Percentiles rank a stretch among this genome's conserved stretches.
These are phyloP conservation scores for Piezodorus guildinii DNA, from an alignment of 1,140 invertebrate species.

Conservation along the genomic window DNA sequence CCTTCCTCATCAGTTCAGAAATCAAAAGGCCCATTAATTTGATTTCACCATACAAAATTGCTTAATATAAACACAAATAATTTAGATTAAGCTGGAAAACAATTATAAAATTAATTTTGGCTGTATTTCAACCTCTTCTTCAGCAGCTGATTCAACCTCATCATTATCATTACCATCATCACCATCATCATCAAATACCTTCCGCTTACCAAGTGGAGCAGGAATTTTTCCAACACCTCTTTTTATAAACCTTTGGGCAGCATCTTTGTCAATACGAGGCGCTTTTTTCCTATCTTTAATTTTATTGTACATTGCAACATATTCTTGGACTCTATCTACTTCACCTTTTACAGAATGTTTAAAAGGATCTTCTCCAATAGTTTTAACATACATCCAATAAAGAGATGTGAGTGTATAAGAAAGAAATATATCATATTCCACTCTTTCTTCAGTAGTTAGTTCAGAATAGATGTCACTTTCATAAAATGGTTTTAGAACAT, in stretches of 20 bases:
- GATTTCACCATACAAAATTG: background rate
- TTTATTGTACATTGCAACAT: constrained; percentile 45
- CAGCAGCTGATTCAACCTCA: background rate
- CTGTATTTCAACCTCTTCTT: background rate
- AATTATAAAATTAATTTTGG: constrained; percentile 1
- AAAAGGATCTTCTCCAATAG: constrained; percentile 40
- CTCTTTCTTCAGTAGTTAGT: constrained; percentile 40
- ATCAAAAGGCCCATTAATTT: background rate
- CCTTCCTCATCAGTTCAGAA: no score
- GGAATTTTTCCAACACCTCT: constrained; percentile 42
- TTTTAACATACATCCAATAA: constrained; percentile 45
- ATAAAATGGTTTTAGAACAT: constrained; percentile 1
- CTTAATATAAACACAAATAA: background rate
- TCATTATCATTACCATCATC: background rate
- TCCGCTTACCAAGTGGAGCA: background rate
- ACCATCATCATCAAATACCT: background rate
- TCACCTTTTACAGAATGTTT: constrained; percentile 33
- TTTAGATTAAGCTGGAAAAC: background rate
- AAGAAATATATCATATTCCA: constrained; percentile 47
- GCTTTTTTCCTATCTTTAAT: constrained; percentile 40
- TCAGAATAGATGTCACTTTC: constrained; percentile 35
- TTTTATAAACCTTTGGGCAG: constrained; percentile 44
- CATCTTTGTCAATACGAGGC: constrained; percentile 41
- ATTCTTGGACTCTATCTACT: constrained; percentile 41
- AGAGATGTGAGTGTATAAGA: constrained; percentile 44